Evolutionary conservation across 2,113 vertebrate genomes (phyloP), one percentile per base, ranked within the genome.

Genomic region (Orientallactaga bullata): DNA sequence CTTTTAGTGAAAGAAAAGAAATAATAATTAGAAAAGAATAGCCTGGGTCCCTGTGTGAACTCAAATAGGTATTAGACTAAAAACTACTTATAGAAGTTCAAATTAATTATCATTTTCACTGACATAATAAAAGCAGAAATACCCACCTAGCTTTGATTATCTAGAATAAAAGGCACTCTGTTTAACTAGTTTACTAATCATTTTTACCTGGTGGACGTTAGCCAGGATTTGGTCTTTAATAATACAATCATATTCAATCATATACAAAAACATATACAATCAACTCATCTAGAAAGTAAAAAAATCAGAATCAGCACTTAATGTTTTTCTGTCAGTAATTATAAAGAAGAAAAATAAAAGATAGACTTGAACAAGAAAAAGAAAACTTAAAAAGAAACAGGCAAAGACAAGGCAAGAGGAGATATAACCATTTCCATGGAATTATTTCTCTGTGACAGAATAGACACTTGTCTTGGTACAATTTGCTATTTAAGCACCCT

Each of bases 151-250:
- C 20, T 90, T 93, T 94, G 72, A 74, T 68, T 78, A 71, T 39
- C 85, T 18, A 80, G 32, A 88, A 60, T 84, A 73, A 90, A 96
- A 85, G 69, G 18, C 37, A 86, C 3, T 90, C 68, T 47, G 21
- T 42, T 81, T 85, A 94, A 93, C 90, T 79, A 94, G 81, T 68
- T 74, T 77, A 2, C 82, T 42, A 88, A 65, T 80, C 3, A 7
- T 37, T 65, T 93, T 90, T 88, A 95, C 42, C 76, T 85, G 42
- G 85, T 86, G 42, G 61, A 66, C 51, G 42, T 89, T 69, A 92
- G 55, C 78, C 55, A 90, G 1, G 37, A 32, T 84, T 93, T 85
- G 30, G 35, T 93, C 91, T 93, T 97, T 95, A 96, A 81, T 92
- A 81, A 80, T 91, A 73, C n/a, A n/a, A n/a, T n/a, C n/a, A n/a